Conservation (phyloP, 1,140 invertebrate genomes). For the Drosophila leontia region DNA sequence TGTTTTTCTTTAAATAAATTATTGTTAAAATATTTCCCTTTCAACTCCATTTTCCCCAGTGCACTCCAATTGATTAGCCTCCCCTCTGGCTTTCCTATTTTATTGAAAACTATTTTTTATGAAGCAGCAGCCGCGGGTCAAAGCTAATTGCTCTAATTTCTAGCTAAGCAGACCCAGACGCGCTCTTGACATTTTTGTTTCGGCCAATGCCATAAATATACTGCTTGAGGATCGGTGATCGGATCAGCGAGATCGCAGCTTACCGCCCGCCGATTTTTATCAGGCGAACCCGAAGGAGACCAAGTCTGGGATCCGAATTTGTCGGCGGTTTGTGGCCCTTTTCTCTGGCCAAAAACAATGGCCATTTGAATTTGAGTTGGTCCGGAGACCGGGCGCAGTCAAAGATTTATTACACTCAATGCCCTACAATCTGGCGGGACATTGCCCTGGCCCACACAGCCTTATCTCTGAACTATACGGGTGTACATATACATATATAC, state of each 20-base stretch:
- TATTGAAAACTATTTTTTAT: conserved; percentile 62
- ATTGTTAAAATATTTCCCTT: not conserved
- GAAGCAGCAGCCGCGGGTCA: conserved; percentile 35
- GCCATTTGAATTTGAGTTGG: conserved; percentile 72
- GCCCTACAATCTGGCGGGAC: conserved; percentile 50
- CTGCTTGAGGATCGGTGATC: conserved; percentile 38
- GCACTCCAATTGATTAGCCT: conserved; percentile 39
- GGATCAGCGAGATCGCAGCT: conserved; percentile 61
- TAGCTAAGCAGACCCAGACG: conserved; percentile 56
- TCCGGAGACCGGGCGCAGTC: conserved; percentile 33
- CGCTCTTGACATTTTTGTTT: conserved; percentile 24
- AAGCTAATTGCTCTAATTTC: conserved; percentile 80
- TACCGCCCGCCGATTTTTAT: conserved; percentile 72
- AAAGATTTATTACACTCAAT: conserved; percentile 68
- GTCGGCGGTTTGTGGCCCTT: conserved; percentile 64
- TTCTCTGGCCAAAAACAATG: conserved; percentile 62
- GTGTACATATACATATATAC: not conserved
- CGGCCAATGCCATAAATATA: conserved; percentile 63
- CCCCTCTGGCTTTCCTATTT: conserved; percentile 17
- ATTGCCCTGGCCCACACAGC: conserved; percentile 13
- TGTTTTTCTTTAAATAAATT: not conserved
- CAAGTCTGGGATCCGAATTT: conserved; percentile 59
- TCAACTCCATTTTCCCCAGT: not conserved
- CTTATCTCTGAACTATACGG: conserved; percentile 26
- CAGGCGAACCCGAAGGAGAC: conserved; percentile 21